Base-by-base conservation (phyloP, 2,797 vertebrate species). In the Pampus argenteus region DNA sequence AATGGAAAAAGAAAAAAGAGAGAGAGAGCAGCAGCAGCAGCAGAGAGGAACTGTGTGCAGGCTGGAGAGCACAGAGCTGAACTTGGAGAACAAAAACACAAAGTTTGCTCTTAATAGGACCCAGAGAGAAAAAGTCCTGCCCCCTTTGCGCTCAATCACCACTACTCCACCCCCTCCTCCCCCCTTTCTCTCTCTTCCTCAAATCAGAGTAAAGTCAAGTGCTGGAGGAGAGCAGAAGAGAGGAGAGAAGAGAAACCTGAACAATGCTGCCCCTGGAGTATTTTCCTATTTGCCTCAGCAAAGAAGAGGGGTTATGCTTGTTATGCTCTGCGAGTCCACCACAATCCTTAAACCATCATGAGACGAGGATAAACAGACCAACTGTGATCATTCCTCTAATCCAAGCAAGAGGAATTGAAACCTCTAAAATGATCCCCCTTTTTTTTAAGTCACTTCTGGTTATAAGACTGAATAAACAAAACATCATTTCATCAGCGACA, bases 41-140 rank as follows among this genome's bases (percentile, higher is more conserved):
- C 66, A 49, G 52, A 59, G 70, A 68, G 74, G 61, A 51, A 66
- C 17, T 52, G 72, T 38, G 74, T 45, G 79, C 76, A 78, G 78
- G 68, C 82, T 83, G 74, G 67, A 79, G 83, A 78, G 87, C 80
- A 88, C 86, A 63, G 88, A 84, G 86, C 91, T 92, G 90, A 94
- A 94, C 91, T 94, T 94, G 92, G 86, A 92, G 92, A 94, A 94
- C 92, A 93, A 93, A 94, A 94, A 92, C 89, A 88, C 86, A 94
- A 95, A 95, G 93, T 95, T 95, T 94, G 91, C 92, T 92, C 93
- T 94, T 95, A 93, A 95, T 91, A 93, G 90, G 87, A 91, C 77
- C 81, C 77, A 62, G 83, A 87, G 91, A 88, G 85, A 76, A 85
- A 87, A 91, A 93, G 93, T 93, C 93, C 94, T 88, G 93, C 94